Percentiles rank a stretch among this genome's conserved stretches.
phyloP scores from a whole-genome alignment of 2,888 invertebrate species.

The Chelonus formosanus region DNA sequence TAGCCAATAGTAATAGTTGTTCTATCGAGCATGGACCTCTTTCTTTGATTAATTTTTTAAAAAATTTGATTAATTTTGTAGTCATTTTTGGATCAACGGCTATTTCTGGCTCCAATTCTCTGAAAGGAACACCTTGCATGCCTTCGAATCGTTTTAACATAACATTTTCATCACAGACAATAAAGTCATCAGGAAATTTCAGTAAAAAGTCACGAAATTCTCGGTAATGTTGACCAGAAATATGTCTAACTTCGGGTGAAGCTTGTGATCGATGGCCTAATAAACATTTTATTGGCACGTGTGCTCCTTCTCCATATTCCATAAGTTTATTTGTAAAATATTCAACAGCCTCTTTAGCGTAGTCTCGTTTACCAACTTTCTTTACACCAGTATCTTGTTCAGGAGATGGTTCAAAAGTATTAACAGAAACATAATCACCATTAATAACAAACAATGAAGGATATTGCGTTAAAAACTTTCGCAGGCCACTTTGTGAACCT shows the following conservation, averaged over 20 bases:
- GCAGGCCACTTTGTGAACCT: slow-evolving; percentile 94
- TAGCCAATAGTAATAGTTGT: slow-evolving; percentile 84
- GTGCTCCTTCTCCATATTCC: slow-evolving; percentile 94
- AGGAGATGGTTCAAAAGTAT: slow-evolving; percentile 77
- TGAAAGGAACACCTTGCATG: slow-evolving; percentile 74
- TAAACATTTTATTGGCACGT: slow-evolving; percentile 96
- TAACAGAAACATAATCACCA: slow-evolving; percentile 89
- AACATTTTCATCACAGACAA: slow-evolving; percentile 83
- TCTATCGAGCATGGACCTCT: slow-evolving; percentile 87
- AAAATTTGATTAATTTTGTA: slow-evolving; percentile 83
- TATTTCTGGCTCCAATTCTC: slow-evolving; percentile 72
- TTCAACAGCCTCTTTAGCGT: slow-evolving; percentile 95
- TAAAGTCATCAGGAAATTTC: slow-evolving; percentile 86
- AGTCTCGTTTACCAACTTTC: slow-evolving; percentile 78
- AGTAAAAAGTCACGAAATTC: slow-evolving; percentile 91
- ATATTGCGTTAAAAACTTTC: slow-evolving; percentile 96
- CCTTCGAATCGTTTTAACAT: slow-evolving; percentile 77
- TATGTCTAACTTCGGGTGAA: slow-evolving; percentile 95
- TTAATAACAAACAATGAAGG: slow-evolving; percentile 95
- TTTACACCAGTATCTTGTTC: slow-evolving; percentile 69
- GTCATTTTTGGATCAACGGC: slow-evolving; percentile 84
- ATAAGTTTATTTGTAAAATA: slow-evolving; percentile 96
- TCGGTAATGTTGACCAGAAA: slow-evolving; percentile 92
- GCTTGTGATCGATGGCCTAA: slow-evolving; percentile 97
- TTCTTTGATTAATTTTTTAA: slow-evolving; percentile 82